Evolutionary conservation across 2,113 vertebrate species (phyloP).

Genomic region (Neomonachus schauinslandi): DNA sequence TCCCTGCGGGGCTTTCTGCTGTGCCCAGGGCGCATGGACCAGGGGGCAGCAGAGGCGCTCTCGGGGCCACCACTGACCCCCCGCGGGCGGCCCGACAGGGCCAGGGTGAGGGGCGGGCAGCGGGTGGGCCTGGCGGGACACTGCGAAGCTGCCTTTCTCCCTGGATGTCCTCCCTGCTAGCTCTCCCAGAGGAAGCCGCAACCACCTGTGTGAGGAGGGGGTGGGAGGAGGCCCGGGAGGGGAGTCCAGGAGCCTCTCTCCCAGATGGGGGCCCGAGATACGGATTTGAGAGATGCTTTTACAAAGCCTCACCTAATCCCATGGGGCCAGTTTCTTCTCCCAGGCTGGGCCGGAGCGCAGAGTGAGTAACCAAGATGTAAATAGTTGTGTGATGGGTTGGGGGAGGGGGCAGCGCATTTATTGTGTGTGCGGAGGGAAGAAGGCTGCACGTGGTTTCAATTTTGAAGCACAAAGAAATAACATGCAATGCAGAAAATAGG

Average conservation of each 20-base stretch:
- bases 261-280: rapidly evolving
- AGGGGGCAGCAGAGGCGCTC: not conserved
- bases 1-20: not conserved
- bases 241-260: not conserved
- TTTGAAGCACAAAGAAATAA: conserved; percentile 83
- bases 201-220: conserved; percentile 60
- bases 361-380: conserved; percentile 45
- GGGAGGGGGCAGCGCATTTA: conserved; percentile 62
- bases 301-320: conserved; percentile 59
- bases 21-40: rapidly evolving
- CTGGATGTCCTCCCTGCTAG: not conserved
- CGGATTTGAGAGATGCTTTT: conserved; percentile 61
- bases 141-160: not conserved
- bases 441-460: conserved; percentile 79
- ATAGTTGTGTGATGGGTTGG: conserved; percentile 29
- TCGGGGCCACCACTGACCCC: not conserved
- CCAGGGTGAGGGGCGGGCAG: not conserved
- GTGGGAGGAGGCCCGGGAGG: not conserved
- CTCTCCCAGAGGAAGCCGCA: not conserved
- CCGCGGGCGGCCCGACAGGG: not conserved
- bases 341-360: not conserved
- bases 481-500: conserved; percentile 69
- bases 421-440: conserved; percentile 48
- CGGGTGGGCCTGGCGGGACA: not conserved
- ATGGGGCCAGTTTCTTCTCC: not conserved